Evolutionary conservation across 2,797 vertebrate species (phyloP).

Genomic region (Spizella passerina): DNA sequence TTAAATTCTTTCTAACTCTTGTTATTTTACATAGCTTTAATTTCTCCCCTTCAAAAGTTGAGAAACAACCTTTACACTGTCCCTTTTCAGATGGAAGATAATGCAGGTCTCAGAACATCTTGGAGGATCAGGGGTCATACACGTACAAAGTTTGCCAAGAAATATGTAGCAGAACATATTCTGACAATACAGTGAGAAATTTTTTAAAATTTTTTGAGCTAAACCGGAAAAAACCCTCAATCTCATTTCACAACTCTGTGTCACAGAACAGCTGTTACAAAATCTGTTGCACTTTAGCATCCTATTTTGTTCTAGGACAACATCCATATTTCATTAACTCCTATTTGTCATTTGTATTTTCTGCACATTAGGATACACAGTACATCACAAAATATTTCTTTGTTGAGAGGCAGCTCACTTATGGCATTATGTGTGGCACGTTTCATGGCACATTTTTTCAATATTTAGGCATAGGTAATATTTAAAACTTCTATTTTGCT

Average conservation of each 20-base stretch:
- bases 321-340: not conserved
- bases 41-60: not conserved
- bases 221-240: rapidly evolving
- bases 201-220: not conserved
- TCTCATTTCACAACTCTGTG: not conserved
- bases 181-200: not conserved
- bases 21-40: not conserved
- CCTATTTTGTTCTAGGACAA: not conserved
- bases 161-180: not conserved
- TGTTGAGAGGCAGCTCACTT: not conserved
- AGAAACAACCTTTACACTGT: not conserved
- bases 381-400: not conserved
- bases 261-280: not conserved
- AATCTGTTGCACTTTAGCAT: not conserved
- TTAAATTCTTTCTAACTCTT: not conserved
- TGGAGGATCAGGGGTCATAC: not conserved
- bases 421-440: not conserved
- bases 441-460: not conserved
- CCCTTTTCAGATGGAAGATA: not conserved
- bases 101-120: not conserved
- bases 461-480: not conserved
- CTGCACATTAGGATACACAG: not conserved
- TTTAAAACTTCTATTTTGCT: not conserved
- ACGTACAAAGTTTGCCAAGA: rapidly evolving
- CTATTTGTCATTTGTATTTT: not conserved